These are phyloP conservation scores for Gasterosteus aculeatus DNA, from an alignment of 2,113 vertebrate species.

Conservation along the genomic window DNA sequence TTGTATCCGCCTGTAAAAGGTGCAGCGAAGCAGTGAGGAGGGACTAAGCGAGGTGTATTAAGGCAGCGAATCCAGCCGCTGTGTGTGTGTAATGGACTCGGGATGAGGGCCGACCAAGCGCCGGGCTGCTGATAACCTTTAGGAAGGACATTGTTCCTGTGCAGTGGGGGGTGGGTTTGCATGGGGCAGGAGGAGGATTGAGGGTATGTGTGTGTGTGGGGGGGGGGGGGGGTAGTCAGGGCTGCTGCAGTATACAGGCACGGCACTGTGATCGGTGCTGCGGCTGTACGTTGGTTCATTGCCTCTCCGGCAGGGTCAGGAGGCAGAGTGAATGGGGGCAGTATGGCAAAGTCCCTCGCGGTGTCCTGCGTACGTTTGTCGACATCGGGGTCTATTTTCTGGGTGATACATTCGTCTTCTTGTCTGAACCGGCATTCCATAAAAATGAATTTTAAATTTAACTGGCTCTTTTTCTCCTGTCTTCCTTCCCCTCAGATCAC, in stretches of 20 bases:
- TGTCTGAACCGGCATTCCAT: constrained; percentile 69
- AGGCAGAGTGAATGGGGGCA: constrained; percentile 70
- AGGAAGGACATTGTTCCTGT: constrained; percentile 79
- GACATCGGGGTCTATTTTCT: constrained; percentile 49
- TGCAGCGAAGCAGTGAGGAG: constrained; percentile 64
- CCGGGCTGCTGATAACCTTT: constrained; percentile 81
- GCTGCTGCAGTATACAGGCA: constrained; percentile 58
- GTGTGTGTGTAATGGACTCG: constrained; percentile 80
- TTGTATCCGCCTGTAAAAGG: constrained; percentile 64
- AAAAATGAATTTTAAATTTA: constrained; percentile 66
- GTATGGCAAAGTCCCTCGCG: constrained; percentile 65
- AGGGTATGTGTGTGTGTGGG: not conserved
- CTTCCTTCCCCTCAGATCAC: constrained; percentile 63
- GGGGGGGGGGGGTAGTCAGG: constrained; percentile 16
- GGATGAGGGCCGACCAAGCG: constrained; percentile 79
- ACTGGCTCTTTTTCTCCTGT: constrained; percentile 54
- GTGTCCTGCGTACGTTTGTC: constrained; percentile 68
- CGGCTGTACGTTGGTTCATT: constrained; percentile 70
- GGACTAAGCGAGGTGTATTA: constrained; percentile 75
- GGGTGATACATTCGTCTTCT: constrained; percentile 70
- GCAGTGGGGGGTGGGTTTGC: constrained; percentile 43
- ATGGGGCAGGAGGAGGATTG: not conserved
- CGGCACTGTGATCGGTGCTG: constrained; percentile 65
- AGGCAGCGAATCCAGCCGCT: constrained; percentile 70
- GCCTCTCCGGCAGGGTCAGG: constrained; percentile 68